Conservation (phyloP, 2,888 invertebrate species). For the Agrilus mali region DNA sequence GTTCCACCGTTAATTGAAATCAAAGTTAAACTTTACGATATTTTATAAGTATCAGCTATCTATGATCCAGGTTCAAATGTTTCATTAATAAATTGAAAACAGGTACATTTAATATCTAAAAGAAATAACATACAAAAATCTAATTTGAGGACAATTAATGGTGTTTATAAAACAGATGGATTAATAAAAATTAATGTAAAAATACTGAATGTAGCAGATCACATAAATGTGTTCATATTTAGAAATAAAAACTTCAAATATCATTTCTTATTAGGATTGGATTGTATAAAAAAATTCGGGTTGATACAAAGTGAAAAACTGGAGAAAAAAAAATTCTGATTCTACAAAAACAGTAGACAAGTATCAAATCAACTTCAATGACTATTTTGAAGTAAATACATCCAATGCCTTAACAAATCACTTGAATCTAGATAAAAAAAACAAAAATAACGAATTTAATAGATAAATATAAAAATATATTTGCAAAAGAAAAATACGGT, state of each 20-base stretch:
- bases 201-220: conserved; percentile 16
- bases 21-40: too few species aligned
- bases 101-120: conserved; percentile 10
- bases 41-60: conserved; percentile 1
- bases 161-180: conserved; percentile 10
- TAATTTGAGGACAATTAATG: conserved; percentile 8
- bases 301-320: conserved; percentile 11
- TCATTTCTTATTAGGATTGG: conserved; percentile 12
- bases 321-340: conserved; percentile 5
- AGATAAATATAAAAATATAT: conserved; percentile 13
- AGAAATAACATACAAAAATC: background rate
- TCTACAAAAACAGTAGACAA: conserved; percentile 2
- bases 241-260: conserved; percentile 8
- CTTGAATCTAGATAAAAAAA: conserved; percentile 3
- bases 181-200: conserved; percentile 11
- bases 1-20: too few species aligned
- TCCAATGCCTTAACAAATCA: conserved; percentile 2
- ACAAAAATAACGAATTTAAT: conserved; percentile 12
- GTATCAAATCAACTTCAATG: conserved; percentile 3
- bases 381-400: background rate
- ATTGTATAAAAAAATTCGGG: conserved; percentile 13
- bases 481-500: conserved; percentile 19
- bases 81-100: conserved; percentile 16
- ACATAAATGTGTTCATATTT: conserved; percentile 9
- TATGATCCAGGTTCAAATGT: conserved; percentile 16